A percentile compares a stretch with the other conserved stretches of the same genome.
These are phyloP conservation scores for Dicentrarchus labrax DNA, from an alignment of 2,113 vertebrate species.

Conservation along the genomic window DNA sequence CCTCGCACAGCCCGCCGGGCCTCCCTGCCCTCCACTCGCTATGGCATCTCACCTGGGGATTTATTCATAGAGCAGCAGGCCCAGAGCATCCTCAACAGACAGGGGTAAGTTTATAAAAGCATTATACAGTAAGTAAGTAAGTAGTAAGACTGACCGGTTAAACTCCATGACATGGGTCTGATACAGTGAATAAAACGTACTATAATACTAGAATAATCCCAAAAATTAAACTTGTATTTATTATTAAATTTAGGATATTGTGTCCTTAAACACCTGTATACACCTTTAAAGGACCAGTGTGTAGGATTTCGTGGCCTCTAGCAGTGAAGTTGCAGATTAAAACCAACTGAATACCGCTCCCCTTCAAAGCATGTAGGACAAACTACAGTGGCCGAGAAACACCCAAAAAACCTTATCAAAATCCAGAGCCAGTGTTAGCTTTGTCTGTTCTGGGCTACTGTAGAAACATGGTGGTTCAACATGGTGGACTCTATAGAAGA, in stretches of 20 bases:
- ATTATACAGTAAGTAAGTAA: not conserved
- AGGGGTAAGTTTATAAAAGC: conserved; percentile 87
- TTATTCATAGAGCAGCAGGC: conserved; percentile 88
- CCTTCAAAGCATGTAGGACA: too few species aligned
- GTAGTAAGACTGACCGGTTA: not conserved
- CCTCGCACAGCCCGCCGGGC: conserved; percentile 84
- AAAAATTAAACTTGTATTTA: not conserved
- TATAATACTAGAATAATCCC: not conserved
- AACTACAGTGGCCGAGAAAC: too few species aligned
- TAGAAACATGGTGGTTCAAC: too few species aligned
- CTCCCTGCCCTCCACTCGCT: conserved; percentile 87
- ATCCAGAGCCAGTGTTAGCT: too few species aligned
- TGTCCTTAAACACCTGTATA: not conserved
- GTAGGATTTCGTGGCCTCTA: too few species aligned
- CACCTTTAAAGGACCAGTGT: too few species aligned
- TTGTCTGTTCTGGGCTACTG: too few species aligned
- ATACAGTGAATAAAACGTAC: not conserved
- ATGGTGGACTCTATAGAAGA: too few species aligned
- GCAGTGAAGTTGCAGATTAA: too few species aligned
- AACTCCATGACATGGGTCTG: not conserved
- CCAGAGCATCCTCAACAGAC: conserved; percentile 87
- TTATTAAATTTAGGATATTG: not conserved
- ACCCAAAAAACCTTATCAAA: too few species aligned
- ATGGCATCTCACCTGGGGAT: conserved; percentile 88
- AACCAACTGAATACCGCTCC: too few species aligned